A percentile compares a stretch with the other conserved stretches of the same genome.
These are phyloP conservation scores for Gisinianus flammeolus DNA, from an alignment of 2,888 invertebrate species.

Conservation along the genomic window DNA sequence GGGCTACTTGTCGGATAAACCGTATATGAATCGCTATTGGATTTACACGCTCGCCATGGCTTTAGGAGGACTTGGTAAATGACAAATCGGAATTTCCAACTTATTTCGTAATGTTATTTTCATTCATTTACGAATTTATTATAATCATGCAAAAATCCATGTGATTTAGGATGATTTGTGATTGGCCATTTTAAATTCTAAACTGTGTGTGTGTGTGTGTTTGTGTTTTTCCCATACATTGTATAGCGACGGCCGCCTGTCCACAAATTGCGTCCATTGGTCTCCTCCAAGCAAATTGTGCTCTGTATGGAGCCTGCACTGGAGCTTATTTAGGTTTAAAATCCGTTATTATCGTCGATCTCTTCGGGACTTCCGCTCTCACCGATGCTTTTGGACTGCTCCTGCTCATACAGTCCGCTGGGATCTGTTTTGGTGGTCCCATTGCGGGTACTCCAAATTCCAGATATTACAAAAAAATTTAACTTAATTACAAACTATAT, in stretches of 20 bases:
- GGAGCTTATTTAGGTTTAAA: conserved; percentile 12
- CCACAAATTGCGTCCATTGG: not conserved
- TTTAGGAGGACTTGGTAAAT: conserved; percentile 4
- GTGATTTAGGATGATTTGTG: too few relatives aligned
- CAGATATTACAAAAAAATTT: not conserved
- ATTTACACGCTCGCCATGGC: not conserved
- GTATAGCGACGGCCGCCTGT: not conserved
- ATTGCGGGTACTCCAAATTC: not conserved
- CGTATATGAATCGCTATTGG: not conserved
- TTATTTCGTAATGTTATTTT: not conserved
- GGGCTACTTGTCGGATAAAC: conserved; percentile 14
- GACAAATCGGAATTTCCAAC: too few relatives aligned
- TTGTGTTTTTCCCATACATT: too few relatives aligned
- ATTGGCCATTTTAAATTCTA: too few relatives aligned
- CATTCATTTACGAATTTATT: not conserved
- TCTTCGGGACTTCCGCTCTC: not conserved
- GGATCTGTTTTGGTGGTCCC: conserved; percentile 19
- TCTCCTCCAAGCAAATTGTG: not conserved
- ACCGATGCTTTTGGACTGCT: conserved; percentile 23
- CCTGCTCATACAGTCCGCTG: conserved; percentile 1
- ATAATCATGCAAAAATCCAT: not conserved
- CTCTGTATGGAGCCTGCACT: not conserved
- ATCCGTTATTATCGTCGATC: conserved; percentile 16
- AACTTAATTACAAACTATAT: not conserved
- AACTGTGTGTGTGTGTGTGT: too few relatives aligned